Conservation (phyloP, 1,140 invertebrate species). For the Spodoptera litura region DNA sequence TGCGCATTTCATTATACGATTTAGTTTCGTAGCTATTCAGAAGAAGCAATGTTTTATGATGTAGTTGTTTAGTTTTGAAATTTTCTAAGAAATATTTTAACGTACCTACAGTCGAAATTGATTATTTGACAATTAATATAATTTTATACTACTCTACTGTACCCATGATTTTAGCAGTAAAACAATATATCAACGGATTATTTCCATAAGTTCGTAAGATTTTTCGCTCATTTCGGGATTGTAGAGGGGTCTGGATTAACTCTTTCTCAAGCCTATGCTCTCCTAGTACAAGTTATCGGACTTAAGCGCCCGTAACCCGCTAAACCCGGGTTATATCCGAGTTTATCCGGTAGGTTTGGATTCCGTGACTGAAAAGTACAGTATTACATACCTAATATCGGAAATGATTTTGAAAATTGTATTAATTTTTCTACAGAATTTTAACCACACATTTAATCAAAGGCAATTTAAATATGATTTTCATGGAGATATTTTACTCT, state of each 20-base stretch:
- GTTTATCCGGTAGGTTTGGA: slow-evolving; percentile 39
- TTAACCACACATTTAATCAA: too few relatives aligned
- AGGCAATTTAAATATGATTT: too few relatives aligned
- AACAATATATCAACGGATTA: too few relatives aligned
- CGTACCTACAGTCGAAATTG: too few relatives aligned
- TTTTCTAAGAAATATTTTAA: too few relatives aligned
- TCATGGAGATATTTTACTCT: background rate
- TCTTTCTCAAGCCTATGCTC: slow-evolving; percentile 59
- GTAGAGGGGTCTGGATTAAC: slow-evolving; percentile 62
- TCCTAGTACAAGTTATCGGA: slow-evolving; percentile 76
- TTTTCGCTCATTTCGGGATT: background rate
- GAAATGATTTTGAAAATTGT: too few relatives aligned
- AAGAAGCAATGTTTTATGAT: slow-evolving; percentile 15
- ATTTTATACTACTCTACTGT: too few relatives aligned
- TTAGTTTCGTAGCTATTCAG: background rate
- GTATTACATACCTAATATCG: too few relatives aligned
- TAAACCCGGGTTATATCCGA: slow-evolving; percentile 64
- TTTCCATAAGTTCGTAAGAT: background rate
- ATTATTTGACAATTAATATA: too few relatives aligned
- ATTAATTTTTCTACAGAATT: too few relatives aligned
- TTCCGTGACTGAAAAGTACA: background rate
- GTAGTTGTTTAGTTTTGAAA: background rate
- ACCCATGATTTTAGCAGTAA: too few relatives aligned
- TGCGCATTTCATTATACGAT: background rate
- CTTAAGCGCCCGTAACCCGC: slow-evolving; percentile 81